These are phyloP conservation scores for Ephydatia muelleri DNA, from an alignment of 37 sponge, comb jelly and placozoan species.

Conservation along the genomic window DNA sequence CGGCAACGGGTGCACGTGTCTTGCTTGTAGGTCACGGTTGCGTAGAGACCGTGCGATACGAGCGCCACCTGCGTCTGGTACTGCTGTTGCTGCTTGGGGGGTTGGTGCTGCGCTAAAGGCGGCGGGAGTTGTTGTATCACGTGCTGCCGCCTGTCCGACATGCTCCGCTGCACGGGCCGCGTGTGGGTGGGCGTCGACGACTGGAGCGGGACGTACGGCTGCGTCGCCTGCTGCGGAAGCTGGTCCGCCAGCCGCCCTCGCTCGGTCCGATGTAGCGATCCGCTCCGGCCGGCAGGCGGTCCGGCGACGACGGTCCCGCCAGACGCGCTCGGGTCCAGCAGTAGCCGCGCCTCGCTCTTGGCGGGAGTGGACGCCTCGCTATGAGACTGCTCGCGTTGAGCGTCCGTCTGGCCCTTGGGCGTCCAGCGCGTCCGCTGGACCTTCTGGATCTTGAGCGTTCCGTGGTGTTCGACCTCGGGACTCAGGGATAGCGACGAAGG, in stretches of 20 bases:
- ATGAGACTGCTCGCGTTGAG: background rate
- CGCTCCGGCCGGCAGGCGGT: background rate
- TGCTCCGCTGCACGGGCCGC: background rate
- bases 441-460: constrained; percentile 39
- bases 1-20: constrained; percentile 55
- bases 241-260: background rate
- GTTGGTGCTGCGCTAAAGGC: background rate
- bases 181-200: background rate
- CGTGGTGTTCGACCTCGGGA: constrained; percentile 14
- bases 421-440: constrained; percentile 59
- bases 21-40: background rate
- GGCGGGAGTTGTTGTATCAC: background rate
- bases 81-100: background rate
- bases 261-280: background rate
- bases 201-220: background rate
- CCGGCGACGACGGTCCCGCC: too few relatives aligned
- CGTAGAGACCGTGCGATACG: background rate
- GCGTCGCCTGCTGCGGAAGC: background rate
- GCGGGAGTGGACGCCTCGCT: background rate
- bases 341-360: background rate
- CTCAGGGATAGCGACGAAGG: background rate
- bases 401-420: constrained; percentile 11
- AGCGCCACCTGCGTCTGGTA: constrained; percentile 18
- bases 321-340: background rate
- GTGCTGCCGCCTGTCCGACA: constrained; percentile 9